Conservation (phyloP, 2,797 vertebrate genomes). For the Glossophaga mutica region DNA sequence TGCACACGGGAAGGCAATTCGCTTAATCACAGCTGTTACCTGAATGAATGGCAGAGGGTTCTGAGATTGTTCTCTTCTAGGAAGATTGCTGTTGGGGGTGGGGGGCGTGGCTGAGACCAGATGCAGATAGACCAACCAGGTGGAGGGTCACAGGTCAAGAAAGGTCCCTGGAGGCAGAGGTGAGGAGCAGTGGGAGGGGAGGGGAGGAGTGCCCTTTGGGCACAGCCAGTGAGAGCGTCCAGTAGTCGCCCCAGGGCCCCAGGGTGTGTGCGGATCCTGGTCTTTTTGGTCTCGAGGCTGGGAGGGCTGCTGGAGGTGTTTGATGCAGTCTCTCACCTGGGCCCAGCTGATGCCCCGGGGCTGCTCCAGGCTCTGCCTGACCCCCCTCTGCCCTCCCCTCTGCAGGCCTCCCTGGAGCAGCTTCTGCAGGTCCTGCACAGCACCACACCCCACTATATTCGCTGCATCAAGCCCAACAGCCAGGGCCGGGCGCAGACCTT, state of each 20-base stretch:
- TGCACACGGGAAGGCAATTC: neutral
- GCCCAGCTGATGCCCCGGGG: no score
- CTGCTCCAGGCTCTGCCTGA: neutral
- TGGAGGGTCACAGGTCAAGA: neutral
- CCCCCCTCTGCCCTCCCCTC: neutral
- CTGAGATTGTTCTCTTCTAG: neutral
- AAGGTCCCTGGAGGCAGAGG: neutral
- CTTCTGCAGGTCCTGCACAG: constrained; percentile 91
- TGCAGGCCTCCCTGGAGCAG: constrained; percentile 92
- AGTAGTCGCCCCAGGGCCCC: neutral
- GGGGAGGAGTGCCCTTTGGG: neutral
- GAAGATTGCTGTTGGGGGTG: neutral
- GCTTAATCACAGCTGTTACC: neutral
- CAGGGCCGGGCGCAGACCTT: constrained; percentile 91
- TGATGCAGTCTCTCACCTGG: neutral
- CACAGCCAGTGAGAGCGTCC: neutral
- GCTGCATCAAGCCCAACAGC: constrained; percentile 97
- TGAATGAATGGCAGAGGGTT: neutral
- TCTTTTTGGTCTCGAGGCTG: neutral
- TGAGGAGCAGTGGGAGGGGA: neutral
- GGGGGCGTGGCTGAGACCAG: neutral
- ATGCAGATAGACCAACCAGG: neutral
- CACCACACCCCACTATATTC: constrained; percentile 95
- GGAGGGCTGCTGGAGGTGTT: neutral
- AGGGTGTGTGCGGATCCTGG: neutral